Evolutionary conservation across 2,888 invertebrate species (phyloP), one percentile per base, ranked within the genome.

Genomic region (Tetranychus truncatus): DNA sequence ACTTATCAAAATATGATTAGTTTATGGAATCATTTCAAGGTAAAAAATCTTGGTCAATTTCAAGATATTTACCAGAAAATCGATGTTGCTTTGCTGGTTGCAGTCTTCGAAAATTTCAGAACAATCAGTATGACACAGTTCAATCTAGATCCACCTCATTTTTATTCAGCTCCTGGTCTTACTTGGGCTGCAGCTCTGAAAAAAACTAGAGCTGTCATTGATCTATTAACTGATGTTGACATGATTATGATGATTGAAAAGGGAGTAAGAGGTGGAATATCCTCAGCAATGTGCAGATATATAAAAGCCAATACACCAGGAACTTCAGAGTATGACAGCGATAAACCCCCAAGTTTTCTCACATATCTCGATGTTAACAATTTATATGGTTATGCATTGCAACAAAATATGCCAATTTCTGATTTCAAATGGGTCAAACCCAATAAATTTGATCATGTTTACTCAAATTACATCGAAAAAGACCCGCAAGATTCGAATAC

Each of bases 341-440:
- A 18, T 18, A 24, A 55, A 21, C 6, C 44, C 6, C 65, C 74
- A 15, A 76, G 72, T 15, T 74, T 55, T 66, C 69, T 75, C 6
- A 71, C 75, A 20, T 76, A 76, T 69, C 24, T 75, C 15, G 74
- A 76, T 69, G 67, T 67, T 1, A 79, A 79, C 65, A 78, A 55
- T 55, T 6, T 55, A 15, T 55, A 55, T 55, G 55, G 55, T 2
- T 77, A 67, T 69, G 72, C 76, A 9, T 67, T 77, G 71, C 9
- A 45, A 0, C 74, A 76, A 45, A 21, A n/a, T 9, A 15, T 78
- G 5, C 76, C 78, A 11, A 69, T 45, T 18, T 66, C 73, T 15
- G 76, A 73, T 44, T 78, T 75, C 21, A 34, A 72, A 69, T 77
- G 71, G 74, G 18, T 77, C 18, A 5, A 20, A 7, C 1, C 71